Conservation (phyloP, 2,888 invertebrate species). For the Ochropleura plecta region DNA sequence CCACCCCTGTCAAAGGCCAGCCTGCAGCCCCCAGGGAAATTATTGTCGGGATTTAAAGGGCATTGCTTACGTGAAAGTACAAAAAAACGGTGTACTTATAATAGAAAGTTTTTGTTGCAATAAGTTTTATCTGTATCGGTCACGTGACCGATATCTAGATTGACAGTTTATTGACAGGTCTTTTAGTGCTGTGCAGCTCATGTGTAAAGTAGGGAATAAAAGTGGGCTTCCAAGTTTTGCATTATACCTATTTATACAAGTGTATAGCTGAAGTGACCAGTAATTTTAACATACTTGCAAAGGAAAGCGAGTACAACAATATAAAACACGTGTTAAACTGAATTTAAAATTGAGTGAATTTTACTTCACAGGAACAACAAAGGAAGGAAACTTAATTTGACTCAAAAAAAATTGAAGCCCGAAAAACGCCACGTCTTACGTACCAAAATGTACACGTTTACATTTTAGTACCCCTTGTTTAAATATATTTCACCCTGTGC, state of each 20-base stretch:
- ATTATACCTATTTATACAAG: neutral
- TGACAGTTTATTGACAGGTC: conserved; percentile 69
- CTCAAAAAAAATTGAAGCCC: conserved; percentile 16
- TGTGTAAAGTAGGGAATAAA: conserved; percentile 37
- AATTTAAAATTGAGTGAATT: conserved; percentile 7
- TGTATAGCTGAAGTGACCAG: neutral
- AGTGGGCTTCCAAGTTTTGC: conserved; percentile 19
- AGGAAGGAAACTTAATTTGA: conserved; percentile 29
- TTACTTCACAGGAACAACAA: neutral
- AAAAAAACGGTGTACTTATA: conserved; percentile 87
- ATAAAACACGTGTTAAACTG: conserved; percentile 16
- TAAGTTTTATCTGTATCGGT: conserved; percentile 80
- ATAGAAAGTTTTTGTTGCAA: conserved; percentile 80
- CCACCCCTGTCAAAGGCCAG: conserved; percentile 89
- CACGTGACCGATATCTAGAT: conserved; percentile 78
- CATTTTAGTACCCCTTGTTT: conserved; percentile 70
- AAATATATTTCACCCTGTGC: conserved; percentile 69
- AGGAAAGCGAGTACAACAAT: conserved; percentile 18
- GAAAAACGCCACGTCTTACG: conserved; percentile 21
- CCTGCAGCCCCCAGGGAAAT: conserved; percentile 88
- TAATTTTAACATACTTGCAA: neutral
- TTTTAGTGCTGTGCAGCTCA: conserved; percentile 59
- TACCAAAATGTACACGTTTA: conserved; percentile 64
- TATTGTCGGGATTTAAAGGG: conserved; percentile 91
- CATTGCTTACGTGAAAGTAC: conserved; percentile 86